Base-by-base conservation (phyloP, 2,888 invertebrate species). In the Cerastoderma edule region DNA sequence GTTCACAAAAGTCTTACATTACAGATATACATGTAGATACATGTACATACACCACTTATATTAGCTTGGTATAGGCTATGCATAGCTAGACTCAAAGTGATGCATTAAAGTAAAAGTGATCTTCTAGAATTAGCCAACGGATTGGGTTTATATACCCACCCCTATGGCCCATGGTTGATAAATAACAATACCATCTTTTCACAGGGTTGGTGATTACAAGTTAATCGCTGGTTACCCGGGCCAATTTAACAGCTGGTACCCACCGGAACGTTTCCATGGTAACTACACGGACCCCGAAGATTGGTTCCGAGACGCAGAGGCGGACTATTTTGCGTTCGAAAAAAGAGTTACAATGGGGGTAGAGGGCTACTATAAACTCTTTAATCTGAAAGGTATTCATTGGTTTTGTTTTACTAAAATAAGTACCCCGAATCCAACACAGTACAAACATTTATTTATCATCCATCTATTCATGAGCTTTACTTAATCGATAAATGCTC, bases 171-270 rank as follows among this genome's bases (percentile, higher is more conserved):
- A n/a, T n/a, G n/a, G n/a, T n/a, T n/a, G n/a, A n/a, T n/a, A n/a
- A n/a, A n/a, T n/a, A n/a, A n/a, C n/a, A n/a, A n/a, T n/a, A n/a
- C n/a, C n/a, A n/a, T 63, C 44, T 39, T 19, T 33, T 28, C 24
- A 13, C 68, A 82, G 82, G 44, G 65, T 82, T 56, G 92, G 92
- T 13, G 89, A 92, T 75, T 93, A 88, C 82, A 93, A 93, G 84
- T 83, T 93, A 65, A 91, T 93, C 30, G 86, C 90, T 56, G 93
- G 93, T 39, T 76, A 83, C 53, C 85, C 90, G 44, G 91, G 91
- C 8, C 65, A 84, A 27, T 88, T 85, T 33, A 86, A 84, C 65
- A 89, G 86, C 46, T 89, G 89, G 88, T 85, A 89, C 72, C 84
- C 85, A 35, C 81, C 81, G 8, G 81, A 78, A 53, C n/a, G 44